Evolutionary conservation across 2,113 vertebrate species (phyloP), one percentile per base, ranked within the genome.

Genomic region (Epinephelus moara): DNA sequence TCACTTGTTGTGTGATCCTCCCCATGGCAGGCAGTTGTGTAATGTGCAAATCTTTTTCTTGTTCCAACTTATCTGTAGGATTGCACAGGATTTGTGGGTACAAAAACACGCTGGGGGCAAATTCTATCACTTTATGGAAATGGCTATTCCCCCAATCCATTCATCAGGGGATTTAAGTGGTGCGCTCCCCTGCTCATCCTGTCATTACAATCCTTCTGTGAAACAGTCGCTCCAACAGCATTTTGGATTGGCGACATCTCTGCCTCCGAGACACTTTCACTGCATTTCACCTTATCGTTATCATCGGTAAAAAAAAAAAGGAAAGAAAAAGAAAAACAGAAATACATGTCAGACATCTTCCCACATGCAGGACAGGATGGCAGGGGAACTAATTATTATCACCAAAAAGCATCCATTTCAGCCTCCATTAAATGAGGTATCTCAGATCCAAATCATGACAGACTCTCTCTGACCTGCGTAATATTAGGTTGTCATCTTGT

Each of bases 71-170:
- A 78, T 88, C 86, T 64, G 56, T 57, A 49, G 85, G 82, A 83
- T 89, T 90, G 74, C 60, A 55, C 13, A 37, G 81, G 90, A 90
- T 90, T 91, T 93, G 87, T 61, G 64, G 71, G 70, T 37, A 61
- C 70, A 79, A 78, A 87, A 86, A 80, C 66, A 85, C 0, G 53
- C 81, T 77, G 23, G 50, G 68, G 82, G 83, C 53, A 83, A 86
- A 88, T 87, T 87, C 89, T 87, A 87, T 90, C 82, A 85, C 71
- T 90, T 88, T 89, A 89, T 87, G 72, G 84, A 87, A 88, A 89
- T 88, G 67, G 73, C 45, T 67, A 67, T 85, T 80, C 76, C 80
- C 69, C 88, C 85, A 53, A 86, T 85, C 84, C 87, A 88, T 90
- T 90, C 76, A 88, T 79, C 53, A 40, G 1, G 81, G 75, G 88